These are phyloP conservation scores for Mallotus villosus DNA, from an alignment of 2,797 vertebrate species.

Conservation along the genomic window DNA sequence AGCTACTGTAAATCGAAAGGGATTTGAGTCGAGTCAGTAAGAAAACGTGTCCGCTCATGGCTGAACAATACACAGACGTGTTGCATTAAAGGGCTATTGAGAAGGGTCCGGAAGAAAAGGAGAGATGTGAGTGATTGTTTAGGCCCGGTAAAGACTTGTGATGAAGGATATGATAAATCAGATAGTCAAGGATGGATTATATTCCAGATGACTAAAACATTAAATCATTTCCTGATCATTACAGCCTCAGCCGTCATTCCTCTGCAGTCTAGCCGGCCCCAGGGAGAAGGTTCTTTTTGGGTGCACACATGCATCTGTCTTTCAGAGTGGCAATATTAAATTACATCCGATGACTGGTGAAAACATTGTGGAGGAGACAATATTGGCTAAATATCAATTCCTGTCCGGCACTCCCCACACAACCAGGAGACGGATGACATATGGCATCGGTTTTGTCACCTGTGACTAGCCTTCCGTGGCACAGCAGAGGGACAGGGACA, in stretches of 20 bases:
- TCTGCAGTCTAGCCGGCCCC: constrained; percentile 1
- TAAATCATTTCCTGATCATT: constrained; percentile 36
- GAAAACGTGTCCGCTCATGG: not conserved
- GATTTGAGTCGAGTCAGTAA: not conserved
- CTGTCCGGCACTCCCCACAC: constrained; percentile 16
- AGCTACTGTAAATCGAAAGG: not conserved
- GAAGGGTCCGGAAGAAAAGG: not conserved
- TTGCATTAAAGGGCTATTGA: not conserved
- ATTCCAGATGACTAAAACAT: constrained; percentile 39
- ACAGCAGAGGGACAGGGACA: constrained; percentile 21
- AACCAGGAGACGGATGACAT: constrained; percentile 34
- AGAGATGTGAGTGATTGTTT: not conserved
- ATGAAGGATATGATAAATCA: constrained; percentile 19
- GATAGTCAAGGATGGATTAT: constrained; percentile 8
- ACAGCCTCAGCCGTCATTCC: constrained; percentile 1
- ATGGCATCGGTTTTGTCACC: constrained; percentile 37
- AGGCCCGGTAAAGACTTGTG: constrained; percentile 2
- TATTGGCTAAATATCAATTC: constrained; percentile 30
- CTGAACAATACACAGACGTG: not conserved
- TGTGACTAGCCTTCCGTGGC: constrained; percentile 36
- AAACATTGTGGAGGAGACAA: constrained; percentile 15
- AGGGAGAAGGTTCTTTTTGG: not conserved
- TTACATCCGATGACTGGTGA: constrained; percentile 8
- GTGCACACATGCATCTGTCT: not conserved
- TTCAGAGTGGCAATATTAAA: constrained; percentile 12